phyloP scores from a whole-genome alignment of 2,797 vertebrate species.

The Tapirus indicus region DNA sequence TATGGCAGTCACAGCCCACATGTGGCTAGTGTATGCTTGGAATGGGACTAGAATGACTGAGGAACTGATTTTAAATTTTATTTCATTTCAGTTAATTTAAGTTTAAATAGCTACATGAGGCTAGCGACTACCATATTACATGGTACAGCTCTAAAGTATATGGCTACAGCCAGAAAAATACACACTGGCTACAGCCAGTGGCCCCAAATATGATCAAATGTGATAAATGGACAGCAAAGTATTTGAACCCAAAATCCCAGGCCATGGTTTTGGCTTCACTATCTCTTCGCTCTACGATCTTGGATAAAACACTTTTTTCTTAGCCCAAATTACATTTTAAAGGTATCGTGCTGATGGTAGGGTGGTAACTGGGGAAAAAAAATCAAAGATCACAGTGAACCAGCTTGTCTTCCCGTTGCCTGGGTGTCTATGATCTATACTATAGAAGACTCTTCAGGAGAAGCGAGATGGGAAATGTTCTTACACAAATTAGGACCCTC shows the following conservation, averaged over 20 bases:
- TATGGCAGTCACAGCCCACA: neutral
- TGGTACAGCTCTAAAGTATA: neutral
- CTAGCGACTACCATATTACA: neutral
- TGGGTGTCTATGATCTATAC: neutral
- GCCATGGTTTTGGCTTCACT: neutral
- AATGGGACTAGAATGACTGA: neutral
- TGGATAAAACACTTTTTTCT: constrained; percentile 22
- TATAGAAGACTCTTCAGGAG: neutral
- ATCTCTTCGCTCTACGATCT: neutral
- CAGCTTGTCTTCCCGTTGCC: neutral
- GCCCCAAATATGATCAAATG: neutral
- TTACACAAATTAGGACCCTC: neutral
- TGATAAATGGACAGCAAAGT: neutral
- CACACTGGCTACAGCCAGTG: neutral
- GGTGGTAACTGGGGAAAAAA: neutral
- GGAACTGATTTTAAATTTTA: constrained; percentile 5
- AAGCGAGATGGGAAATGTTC: neutral
- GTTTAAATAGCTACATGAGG: neutral
- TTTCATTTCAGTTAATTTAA: constrained; percentile 39
- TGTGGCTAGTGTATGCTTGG: neutral
- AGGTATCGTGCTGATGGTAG: neutral
- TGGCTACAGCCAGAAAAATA: neutral
- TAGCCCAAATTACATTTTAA: constrained; percentile 4
- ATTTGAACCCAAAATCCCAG: constrained; percentile 33
- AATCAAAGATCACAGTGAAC: neutral